Evolutionary conservation across 2,888 invertebrate genomes (phyloP).

Genomic region (Spatulosminthurus flaviceps): DNA sequence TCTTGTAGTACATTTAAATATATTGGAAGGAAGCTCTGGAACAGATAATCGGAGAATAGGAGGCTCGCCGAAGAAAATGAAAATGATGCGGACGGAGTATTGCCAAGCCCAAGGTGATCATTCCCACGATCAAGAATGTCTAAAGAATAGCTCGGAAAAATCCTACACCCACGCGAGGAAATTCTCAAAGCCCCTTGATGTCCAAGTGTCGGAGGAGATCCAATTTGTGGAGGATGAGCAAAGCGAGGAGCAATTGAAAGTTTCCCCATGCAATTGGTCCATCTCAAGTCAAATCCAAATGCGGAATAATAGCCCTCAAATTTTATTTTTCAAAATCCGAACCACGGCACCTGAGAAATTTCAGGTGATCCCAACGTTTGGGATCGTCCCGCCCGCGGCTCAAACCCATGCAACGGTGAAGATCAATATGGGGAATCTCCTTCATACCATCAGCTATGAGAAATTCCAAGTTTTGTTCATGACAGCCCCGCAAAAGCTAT

Average conservation of each 20-base stretch:
- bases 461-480: slow-evolving; percentile 31
- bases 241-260: neutral
- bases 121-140: too few species aligned
- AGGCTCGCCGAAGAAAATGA: too few species aligned
- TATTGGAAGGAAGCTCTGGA: too few species aligned
- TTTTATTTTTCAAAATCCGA: slow-evolving; percentile 21
- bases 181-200: neutral
- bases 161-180: too few species aligned
- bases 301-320: neutral
- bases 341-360: slow-evolving; percentile 33
- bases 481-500: neutral
- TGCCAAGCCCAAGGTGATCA: too few species aligned
- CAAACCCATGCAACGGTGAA: neutral
- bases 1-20: too few species aligned
- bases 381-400: neutral
- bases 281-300: neutral
- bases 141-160: too few species aligned
- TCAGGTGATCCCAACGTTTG: slow-evolving; percentile 12
- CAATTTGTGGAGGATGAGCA: neutral
- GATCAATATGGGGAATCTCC: neutral
- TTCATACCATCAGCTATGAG: neutral
- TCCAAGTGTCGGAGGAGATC: neutral
- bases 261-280: neutral
- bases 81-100: too few species aligned
- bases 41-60: too few species aligned